Base-by-base conservation (phyloP, 2,797 vertebrate genomes). In the Melanogrammus aeglefinus region DNA sequence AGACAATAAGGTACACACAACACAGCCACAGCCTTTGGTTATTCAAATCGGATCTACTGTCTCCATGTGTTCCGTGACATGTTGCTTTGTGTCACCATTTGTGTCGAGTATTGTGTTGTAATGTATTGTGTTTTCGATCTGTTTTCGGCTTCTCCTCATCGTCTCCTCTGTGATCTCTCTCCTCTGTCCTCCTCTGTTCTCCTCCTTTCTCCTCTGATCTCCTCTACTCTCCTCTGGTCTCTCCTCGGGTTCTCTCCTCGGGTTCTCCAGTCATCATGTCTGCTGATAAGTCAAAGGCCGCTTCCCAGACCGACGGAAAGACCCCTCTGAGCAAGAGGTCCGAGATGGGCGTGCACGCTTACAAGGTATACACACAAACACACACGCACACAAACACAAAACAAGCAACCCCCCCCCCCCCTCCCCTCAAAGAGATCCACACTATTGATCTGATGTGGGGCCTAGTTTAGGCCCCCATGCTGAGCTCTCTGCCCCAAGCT, bases 261-360 rank as follows among this genome's bases (percentile, higher is more conserved):
- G n/a, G 27, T 31, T 70, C 13, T 24, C 69, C 86, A 94, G 92
- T 88, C 81, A 83, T 75, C 84, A 95, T 94, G 94, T 94, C 93
- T 85, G 86, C 92, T 73, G 93, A 94, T 73, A 94, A 94, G 88
- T 85, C 93, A 80, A 93, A 94, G 86, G 80, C 91, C 83, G 84
- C 89, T 78, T 91, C 91, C 80, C 92, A 93, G 89, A 89, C 92
- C 41, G 92, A 95, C 31, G 93, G 93, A 82, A 94, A 94, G 78
- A 81, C 90, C 0, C 82, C 88, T 85, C 89, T 92, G 77, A 86
- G 75, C 82, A 94, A 92, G 88, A 92, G 82, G 78, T 87, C 90
- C 63, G 92, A 92, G 72, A 90, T 78, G 75, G 92, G 89, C 77
- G 87, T 82, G 87, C 90, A 84, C 77, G 83, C 89, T 78, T 94